Conservation (phyloP, 2,888 invertebrate genomes). For the Bibio marci region DNA sequence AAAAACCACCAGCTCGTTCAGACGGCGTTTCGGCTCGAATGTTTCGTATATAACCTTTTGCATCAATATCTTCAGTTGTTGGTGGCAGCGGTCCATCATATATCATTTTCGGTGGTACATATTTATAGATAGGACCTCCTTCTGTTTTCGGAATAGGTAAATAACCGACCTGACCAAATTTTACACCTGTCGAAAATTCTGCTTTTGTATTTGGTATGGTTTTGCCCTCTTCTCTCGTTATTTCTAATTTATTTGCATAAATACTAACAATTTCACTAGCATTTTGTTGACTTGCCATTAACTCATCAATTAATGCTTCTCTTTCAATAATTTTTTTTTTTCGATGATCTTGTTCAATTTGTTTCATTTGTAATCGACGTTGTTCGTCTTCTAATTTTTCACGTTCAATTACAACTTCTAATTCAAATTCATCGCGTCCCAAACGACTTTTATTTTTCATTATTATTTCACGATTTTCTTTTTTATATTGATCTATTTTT, state of each 20-base stretch:
- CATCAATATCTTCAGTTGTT: constrained; percentile 39
- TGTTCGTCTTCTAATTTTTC: constrained; percentile 64
- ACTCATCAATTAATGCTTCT: constrained; percentile 84
- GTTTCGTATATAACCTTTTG: constrained; percentile 53
- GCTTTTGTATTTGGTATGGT: constrained; percentile 23
- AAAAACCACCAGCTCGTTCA: constrained; percentile 79
- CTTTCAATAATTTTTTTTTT: constrained; percentile 72
- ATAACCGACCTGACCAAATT: constrained; percentile 46
- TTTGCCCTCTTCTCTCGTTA: constrained; percentile 42
- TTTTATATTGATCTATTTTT: constrained; percentile 78
- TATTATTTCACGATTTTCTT: constrained; percentile 73
- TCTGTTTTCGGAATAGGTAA: constrained; percentile 53
- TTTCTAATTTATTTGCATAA: constrained; percentile 53
- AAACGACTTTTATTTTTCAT: constrained; percentile 61
- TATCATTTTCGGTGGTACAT: constrained; percentile 39
- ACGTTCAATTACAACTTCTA: constrained; percentile 69
- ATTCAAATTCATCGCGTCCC: constrained; percentile 64
- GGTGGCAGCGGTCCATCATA: constrained; percentile 64
- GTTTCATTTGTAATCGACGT: constrained; percentile 49
- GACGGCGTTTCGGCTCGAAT: constrained; percentile 51
- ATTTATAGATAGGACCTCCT: constrained; percentile 59
- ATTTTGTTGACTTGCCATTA: constrained; percentile 83
- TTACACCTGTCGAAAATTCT: constrained; percentile 76
- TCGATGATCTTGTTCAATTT: constrained; percentile 48
- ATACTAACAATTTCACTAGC: constrained; percentile 74